phyloP scores from a whole-genome alignment of 2,113 vertebrate species.

The Agapornis roseicollis region DNA sequence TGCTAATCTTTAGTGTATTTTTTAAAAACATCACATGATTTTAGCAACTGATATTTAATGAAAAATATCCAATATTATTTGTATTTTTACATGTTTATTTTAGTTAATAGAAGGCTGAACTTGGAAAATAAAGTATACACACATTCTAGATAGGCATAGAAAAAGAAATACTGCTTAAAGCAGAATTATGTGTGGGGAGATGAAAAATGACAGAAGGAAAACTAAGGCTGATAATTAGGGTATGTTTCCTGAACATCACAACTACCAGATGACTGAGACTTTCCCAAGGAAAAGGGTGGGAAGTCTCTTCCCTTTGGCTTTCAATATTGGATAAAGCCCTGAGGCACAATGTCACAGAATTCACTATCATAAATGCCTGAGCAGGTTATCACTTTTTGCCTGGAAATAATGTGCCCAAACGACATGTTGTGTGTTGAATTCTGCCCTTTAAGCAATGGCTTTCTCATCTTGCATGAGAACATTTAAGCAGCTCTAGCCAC shows the following conservation, averaged over 20 bases:
- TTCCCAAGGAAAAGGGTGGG: constrained; percentile 60
- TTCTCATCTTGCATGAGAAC: neutral
- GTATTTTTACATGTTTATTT: neutral
- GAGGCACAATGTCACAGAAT: neutral
- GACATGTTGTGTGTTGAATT: neutral
- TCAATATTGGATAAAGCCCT: neutral
- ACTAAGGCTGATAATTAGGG: neutral
- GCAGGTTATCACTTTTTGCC: neutral
- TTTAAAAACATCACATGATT: neutral
- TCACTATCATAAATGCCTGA: neutral
- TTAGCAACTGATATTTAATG: neutral
- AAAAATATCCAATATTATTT: neutral
- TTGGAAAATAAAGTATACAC: neutral
- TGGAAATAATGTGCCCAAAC: neutral
- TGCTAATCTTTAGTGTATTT: neutral
- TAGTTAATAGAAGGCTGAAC: neutral
- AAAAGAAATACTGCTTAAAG: neutral
- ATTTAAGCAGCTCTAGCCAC: neutral
- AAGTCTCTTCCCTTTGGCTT: constrained; percentile 26
- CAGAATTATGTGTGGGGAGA: neutral
- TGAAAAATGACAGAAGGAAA: constrained; percentile 52
- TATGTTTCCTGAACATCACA: constrained; percentile 18
- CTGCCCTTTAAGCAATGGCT: neutral
- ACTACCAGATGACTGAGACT: neutral
- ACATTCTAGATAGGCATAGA: neutral